Evolutionary conservation across 2,113 vertebrate species (phyloP).

Genomic region (Arvicanthis niloticus): DNA sequence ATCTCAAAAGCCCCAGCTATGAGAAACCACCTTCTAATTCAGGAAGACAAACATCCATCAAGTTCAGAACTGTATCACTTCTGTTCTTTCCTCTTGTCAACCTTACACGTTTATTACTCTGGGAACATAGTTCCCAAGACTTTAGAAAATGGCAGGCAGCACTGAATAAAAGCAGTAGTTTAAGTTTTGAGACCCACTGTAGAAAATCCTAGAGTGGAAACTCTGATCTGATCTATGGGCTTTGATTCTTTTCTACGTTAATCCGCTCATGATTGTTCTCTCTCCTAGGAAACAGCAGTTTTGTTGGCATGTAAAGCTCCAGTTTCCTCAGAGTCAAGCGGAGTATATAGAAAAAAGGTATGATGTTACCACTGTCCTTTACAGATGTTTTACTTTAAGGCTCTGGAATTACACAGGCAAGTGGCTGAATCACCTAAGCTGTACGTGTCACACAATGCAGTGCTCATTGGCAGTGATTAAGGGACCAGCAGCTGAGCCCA

Average conservation of each 20-base stretch:
- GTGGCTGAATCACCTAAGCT: neutral
- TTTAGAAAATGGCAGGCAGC: constrained; percentile 9
- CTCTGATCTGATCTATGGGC: neutral
- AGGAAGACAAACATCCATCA: constrained; percentile 17
- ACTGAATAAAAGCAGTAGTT: constrained; percentile 37
- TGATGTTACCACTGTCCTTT: neutral
- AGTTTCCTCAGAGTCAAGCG: constrained; percentile 93
- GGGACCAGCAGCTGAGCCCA: neutral
- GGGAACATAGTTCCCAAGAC: constrained; percentile 40
- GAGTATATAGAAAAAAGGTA: constrained; percentile 94
- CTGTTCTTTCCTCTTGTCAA: constrained; percentile 6
- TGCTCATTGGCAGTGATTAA: neutral
- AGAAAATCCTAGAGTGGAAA: constrained; percentile 30
- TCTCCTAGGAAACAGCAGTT: constrained; percentile 91
- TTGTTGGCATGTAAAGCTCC: constrained; percentile 95
- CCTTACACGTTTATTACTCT: neutral
- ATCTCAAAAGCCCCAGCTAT: neutral
- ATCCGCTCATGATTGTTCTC: constrained; percentile 59
- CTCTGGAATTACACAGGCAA: neutral
- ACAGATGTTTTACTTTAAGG: constrained; percentile 23
- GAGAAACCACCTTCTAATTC: constrained; percentile 43
- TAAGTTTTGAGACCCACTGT: constrained; percentile 33
- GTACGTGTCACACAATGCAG: neutral
- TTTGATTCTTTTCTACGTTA: neutral
- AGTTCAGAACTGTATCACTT: constrained; percentile 48